Evolutionary conservation across 1,140 invertebrate species (phyloP), one percentile per base, ranked within the genome.

Genomic region (Leptonema lineaticorne): DNA sequence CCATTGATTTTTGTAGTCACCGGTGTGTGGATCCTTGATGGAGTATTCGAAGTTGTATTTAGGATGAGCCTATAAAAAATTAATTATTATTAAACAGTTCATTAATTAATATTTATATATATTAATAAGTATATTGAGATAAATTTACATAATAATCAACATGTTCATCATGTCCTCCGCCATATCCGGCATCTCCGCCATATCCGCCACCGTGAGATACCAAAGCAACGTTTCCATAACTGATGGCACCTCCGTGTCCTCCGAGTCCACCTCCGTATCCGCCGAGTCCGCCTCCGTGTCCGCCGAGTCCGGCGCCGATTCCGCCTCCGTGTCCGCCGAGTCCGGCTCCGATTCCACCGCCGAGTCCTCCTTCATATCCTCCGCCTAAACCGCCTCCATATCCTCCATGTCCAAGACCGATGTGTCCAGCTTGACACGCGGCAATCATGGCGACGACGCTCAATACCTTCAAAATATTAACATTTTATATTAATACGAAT

Each of bases 1-100:
- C 73, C 76, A 74, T 63, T 80, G 78, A 69, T 74, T 75, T 71
- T 79, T 78, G 64, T 75, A 68, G 67, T 79, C 76, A 41, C 76
- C 76, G 30, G 77, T 79, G 56, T 78, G 75, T 67, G 74, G 71
- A 63, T 78, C 77, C 28, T 77, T 75, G 11, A 77, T 74, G 29
- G 74, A 75, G 62, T 78, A 78, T 30, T 76, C 73, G 71, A 76
- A 78, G 8, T 74, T 69, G 73, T 78, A 78, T 62, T 76, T 74
- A 8, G 75, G 75, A 56, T 77, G 71, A 45, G 74, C 71, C 70
- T 76, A 48, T 14, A 37, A 71, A 28, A 50, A 53, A 56, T 65
- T 57, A 57, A 57, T 8, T 26, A 11, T 41, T 41, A 2, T 20
- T 28, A 24, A 16, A 37, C 18, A 37, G 22, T 63, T 14, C 53